A percentile compares a stretch with the other conserved stretches of the same genome.
phyloP scores from a whole-genome alignment of 2,888 invertebrate species.

The Parelbella ahira region DNA sequence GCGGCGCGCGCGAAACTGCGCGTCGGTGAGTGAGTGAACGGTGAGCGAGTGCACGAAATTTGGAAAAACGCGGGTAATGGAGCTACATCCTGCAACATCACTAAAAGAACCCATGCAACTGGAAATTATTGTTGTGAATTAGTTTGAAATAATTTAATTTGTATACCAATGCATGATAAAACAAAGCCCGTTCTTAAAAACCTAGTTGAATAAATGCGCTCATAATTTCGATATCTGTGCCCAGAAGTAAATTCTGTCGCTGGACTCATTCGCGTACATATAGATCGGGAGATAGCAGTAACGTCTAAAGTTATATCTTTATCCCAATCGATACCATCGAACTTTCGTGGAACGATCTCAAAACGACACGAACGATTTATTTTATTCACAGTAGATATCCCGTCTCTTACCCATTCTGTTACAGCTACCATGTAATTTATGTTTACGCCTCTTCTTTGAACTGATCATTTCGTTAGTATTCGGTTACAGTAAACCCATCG shows the following conservation, averaged over 20 bases:
- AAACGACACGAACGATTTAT: slow-evolving; percentile 29
- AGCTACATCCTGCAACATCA: no score
- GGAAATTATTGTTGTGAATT: no score
- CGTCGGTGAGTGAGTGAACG: no score
- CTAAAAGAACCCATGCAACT: no score
- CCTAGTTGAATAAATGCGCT: no score
- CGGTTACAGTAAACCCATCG: slow-evolving; percentile 41
- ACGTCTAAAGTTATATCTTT: slow-evolving; percentile 30
- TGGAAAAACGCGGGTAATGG: no score
- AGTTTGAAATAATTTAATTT: no score
- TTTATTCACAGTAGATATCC: slow-evolving; percentile 25
- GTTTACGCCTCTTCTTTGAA: slow-evolving; percentile 38
- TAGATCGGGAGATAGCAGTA: slow-evolving; percentile 26
- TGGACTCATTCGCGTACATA: slow-evolving; percentile 17
- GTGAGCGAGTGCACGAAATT: no score
- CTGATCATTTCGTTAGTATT: slow-evolving; percentile 44
- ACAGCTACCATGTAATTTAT: slow-evolving; percentile 37
- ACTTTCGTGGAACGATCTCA: slow-evolving; percentile 28
- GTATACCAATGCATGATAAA: no score
- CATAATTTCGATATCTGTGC: no score
- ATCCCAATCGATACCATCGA: slow-evolving; percentile 30
- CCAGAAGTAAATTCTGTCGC: slow-evolving; percentile 15
- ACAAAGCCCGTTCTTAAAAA: no score
- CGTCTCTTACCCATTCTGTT: slow-evolving; percentile 6
- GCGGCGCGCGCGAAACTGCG: no score